Evolutionary conservation across 2,113 vertebrate genomes (phyloP).

Genomic region (Atractosteus spatula): DNA sequence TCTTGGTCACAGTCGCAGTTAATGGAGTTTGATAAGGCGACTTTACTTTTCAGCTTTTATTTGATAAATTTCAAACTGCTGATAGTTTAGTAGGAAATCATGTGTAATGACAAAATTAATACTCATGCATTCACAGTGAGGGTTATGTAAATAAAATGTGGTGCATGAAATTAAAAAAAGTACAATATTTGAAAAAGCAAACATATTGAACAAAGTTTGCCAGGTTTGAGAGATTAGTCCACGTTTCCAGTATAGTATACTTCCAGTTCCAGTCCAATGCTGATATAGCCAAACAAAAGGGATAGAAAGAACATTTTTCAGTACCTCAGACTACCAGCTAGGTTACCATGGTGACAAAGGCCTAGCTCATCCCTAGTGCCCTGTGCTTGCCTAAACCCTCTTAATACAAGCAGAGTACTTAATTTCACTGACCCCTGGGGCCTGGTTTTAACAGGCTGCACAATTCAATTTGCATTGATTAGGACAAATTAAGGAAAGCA

Average conservation of each 20-base stretch:
- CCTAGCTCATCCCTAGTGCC: conserved; percentile 6
- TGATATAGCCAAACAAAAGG: conserved; percentile 5
- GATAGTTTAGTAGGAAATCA: too few species aligned
- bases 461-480: conserved; percentile 59
- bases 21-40: too few species aligned
- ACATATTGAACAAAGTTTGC: background rate
- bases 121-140: too few species aligned
- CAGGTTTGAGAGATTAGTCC: conserved; percentile 20
- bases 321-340: conserved; percentile 8
- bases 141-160: too few species aligned
- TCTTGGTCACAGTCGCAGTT: too few species aligned
- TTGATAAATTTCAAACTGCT: too few species aligned
- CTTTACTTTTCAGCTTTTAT: too few species aligned
- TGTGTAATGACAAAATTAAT: too few species aligned
- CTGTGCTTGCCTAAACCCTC: conserved; percentile 6
- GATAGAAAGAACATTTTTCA: conserved; percentile 22
- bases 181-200: background rate
- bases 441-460: conserved; percentile 60
- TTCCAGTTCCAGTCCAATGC: too few species aligned
- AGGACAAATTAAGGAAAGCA: conserved; percentile 59
- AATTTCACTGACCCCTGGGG: conserved; percentile 65
- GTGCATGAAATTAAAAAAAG: too few species aligned
- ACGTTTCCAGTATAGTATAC: conserved; percentile 19
- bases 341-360: conserved; percentile 56
- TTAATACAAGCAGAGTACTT: conserved; percentile 61